Conservation (phyloP, 2,888 invertebrate species). For the Spodoptera exigua region DNA sequence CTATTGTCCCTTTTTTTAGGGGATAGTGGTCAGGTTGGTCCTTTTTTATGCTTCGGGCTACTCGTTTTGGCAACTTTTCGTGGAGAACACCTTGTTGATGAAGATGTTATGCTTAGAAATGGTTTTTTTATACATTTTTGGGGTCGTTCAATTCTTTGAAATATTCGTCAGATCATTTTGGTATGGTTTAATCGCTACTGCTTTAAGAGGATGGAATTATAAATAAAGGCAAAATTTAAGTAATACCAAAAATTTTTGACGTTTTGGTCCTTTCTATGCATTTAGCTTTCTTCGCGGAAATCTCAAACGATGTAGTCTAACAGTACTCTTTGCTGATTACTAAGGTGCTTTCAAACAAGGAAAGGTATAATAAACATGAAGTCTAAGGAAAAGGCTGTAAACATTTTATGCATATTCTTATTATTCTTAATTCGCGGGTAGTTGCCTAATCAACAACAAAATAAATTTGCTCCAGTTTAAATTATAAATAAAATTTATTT, state of each 20-base stretch:
- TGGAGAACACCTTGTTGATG: conserved; percentile 6
- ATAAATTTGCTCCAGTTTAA: no score
- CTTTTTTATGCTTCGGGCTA: conserved; percentile 48
- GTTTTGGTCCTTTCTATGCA: conserved; percentile 1
- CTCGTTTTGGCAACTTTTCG: conserved; percentile 34
- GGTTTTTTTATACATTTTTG: no score
- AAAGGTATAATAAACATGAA: conserved; percentile 28
- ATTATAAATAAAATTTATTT: no score
- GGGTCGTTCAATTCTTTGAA: no score
- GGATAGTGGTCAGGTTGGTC: conserved; percentile 53
- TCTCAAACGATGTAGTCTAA: conserved; percentile 4
- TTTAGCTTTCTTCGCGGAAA: not conserved
- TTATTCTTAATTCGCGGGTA: no score
- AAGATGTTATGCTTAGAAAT: conserved; percentile 5
- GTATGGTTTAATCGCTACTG: no score
- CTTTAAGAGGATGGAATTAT: no score
- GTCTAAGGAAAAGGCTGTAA: conserved; percentile 10
- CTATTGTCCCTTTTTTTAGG: conserved; percentile 76
- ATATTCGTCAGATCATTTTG: no score
- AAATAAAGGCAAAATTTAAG: no score
- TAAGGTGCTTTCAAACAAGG: conserved; percentile 24
- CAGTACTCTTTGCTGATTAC: conserved; percentile 20
- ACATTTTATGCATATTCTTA: conserved; percentile 27
- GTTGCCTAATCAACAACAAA: no score
- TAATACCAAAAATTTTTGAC: not conserved